Evolutionary conservation across 2,888 invertebrate species (phyloP).

Genomic region (Pseudococcus jackbeardsleyi): DNA sequence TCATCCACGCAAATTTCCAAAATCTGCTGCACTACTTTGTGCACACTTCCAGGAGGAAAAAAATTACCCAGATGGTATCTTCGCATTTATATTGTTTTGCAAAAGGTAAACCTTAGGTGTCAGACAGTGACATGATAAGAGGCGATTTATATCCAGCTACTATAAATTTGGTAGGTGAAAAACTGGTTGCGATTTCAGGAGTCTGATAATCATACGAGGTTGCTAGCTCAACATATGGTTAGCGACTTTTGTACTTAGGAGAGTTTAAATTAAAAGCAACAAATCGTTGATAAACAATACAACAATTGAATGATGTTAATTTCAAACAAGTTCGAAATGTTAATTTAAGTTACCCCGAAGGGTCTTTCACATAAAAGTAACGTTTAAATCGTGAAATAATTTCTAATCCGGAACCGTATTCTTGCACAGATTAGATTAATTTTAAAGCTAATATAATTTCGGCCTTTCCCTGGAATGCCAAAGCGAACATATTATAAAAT

Average conservation of each 20-base stretch:
- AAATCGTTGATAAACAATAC: slow-evolving; percentile 9
- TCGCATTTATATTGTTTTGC: neutral
- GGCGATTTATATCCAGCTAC: neutral
- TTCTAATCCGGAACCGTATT: slow-evolving; percentile 25
- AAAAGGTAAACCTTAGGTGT: neutral
- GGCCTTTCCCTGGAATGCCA: neutral
- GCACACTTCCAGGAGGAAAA: neutral
- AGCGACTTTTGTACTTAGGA: neutral
- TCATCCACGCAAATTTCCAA: slow-evolving; percentile 4
- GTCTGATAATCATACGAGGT: neutral
- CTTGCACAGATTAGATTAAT: slow-evolving; percentile 31
- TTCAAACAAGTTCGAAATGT: slow-evolving; percentile 40
- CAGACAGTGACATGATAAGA: neutral
- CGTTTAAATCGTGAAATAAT: slow-evolving; percentile 37
- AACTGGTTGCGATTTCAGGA: slow-evolving; percentile 18
- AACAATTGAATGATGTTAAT: slow-evolving; percentile 42
- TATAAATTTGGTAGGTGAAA: neutral
- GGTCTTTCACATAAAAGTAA: neutral
- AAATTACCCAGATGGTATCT: neutral
- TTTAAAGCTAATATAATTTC: slow-evolving; percentile 39
- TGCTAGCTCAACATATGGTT: neutral
- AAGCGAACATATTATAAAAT: slow-evolving; percentile 7
- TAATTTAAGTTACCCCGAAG: slow-evolving; percentile 32
- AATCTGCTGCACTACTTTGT: neutral
- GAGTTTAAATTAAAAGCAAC: slow-evolving; percentile 3